Evolutionary conservation across 2,888 invertebrate genomes (phyloP).

Genomic region (Andricus quercusramuli): DNA sequence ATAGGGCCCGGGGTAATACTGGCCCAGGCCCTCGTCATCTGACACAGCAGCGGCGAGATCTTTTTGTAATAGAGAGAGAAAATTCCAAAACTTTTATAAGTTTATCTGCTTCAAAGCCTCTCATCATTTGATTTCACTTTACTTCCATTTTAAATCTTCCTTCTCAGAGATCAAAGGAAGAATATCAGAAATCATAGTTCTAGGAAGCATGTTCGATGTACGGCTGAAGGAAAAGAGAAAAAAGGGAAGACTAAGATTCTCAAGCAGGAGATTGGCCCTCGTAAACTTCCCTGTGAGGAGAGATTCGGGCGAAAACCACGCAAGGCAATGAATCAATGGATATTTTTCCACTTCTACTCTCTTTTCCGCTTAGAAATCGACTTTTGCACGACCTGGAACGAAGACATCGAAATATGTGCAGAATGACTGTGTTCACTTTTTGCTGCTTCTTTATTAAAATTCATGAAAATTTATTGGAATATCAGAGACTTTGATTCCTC

Average conservation of each 20-base stretch:
- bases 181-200: neutral
- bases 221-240: neutral
- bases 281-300: slow-evolving; percentile 27
- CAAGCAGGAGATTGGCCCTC: slow-evolving; percentile 31
- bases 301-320: slow-evolving; percentile 33
- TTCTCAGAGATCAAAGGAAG: neutral
- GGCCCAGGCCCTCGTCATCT: too few relatives aligned
- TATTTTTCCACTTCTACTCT: slow-evolving; percentile 28
- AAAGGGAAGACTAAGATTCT: slow-evolving; percentile 15
- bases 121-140: neutral
- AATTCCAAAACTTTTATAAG: neutral
- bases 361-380: slow-evolving; percentile 20
- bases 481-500: neutral
- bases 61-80: too few relatives aligned
- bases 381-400: slow-evolving; percentile 1
- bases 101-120: neutral
- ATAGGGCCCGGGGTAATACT: too few relatives aligned
- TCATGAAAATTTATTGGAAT: neutral
- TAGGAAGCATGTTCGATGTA: neutral
- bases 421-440: slow-evolving; percentile 7
- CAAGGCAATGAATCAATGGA: slow-evolving; percentile 23
- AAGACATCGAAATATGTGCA: neutral
- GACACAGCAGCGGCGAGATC: too few relatives aligned
- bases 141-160: neutral
- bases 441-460: slow-evolving; percentile 19